Evolutionary conservation across 2,888 invertebrate species (phyloP), one percentile per base, ranked within the genome.

Genomic region (Nezara viridula): DNA sequence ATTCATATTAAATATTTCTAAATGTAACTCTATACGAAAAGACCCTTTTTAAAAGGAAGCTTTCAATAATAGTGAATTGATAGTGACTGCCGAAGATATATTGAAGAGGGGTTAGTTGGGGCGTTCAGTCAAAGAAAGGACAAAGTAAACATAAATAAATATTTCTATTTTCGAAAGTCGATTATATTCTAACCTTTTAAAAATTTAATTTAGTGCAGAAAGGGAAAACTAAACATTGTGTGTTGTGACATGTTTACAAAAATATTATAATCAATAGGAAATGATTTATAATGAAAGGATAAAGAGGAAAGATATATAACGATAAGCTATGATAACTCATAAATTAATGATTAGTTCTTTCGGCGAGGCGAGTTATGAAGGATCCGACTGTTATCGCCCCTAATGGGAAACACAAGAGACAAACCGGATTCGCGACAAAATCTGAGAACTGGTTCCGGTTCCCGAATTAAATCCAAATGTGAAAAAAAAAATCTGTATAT

Each of bases 341-440:
- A 37, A 73, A 73, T 73, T 32, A 37, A 73, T 37, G 16, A 73
- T 73, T 9, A 19, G 37, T 73, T 37, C 10, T 21, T 73, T 21
- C 66, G 7, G 7, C 19, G 2, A 37, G 27, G 16, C 14, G 37
- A n/a, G 60, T 9, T 60, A 60, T 10, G 50, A 52, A 52, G 6
- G 60, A 27, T n/a, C 10, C 60, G 14, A 60, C 14, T 60, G 55
- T n/a, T 55, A 55, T 1, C 3, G 37, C 66, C 21, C 16, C 19
- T 73, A 14, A 37, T 73, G 32, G 32, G 66, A 73, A 60, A 73
- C 66, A 37, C 60, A 66, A 73, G 66, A 21, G 24, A 21, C 16
- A 73, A 73, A 73, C 66, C 66, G 66, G 66, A 73, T 73, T 73
- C 66, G 66, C 66, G 66, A 73, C 32, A 73, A 37, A 37, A 19